Evolutionary conservation across 2,797 vertebrate genomes (phyloP).

Genomic region (Petrocephalus sullivani): DNA sequence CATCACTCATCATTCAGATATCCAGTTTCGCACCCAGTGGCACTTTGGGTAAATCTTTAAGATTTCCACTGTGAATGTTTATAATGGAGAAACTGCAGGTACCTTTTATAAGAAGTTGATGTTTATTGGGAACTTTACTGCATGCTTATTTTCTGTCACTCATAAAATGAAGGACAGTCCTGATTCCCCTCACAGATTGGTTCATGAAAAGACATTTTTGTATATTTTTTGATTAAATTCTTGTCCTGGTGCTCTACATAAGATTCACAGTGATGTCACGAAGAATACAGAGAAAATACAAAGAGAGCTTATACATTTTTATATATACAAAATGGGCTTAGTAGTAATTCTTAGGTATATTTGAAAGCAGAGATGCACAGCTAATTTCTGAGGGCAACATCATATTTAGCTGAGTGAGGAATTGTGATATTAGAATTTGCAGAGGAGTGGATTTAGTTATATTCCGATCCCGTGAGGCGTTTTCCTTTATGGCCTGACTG

Average conservation of each 20-base stretch:
- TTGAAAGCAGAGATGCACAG: neutral
- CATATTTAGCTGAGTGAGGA: neutral
- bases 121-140: neutral
- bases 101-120: neutral
- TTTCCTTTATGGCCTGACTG: neutral
- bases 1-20: neutral
- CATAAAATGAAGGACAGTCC: neutral
- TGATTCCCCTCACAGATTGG: neutral
- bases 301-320: neutral
- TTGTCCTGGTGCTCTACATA: neutral
- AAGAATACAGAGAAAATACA: neutral
- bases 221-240: neutral
- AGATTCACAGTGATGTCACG: neutral
- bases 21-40: neutral
- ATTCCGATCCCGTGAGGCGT: neutral
- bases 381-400: neutral
- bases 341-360: neutral
- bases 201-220: neutral
- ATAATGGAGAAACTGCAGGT: neutral
- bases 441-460: neutral
- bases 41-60: neutral
- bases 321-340: neutral
- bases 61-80: neutral
- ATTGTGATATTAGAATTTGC: neutral
- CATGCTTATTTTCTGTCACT: neutral